Evolutionary conservation across 2,797 vertebrate genomes (phyloP).

Genomic region (Kryptolebias ocellatus): DNA sequence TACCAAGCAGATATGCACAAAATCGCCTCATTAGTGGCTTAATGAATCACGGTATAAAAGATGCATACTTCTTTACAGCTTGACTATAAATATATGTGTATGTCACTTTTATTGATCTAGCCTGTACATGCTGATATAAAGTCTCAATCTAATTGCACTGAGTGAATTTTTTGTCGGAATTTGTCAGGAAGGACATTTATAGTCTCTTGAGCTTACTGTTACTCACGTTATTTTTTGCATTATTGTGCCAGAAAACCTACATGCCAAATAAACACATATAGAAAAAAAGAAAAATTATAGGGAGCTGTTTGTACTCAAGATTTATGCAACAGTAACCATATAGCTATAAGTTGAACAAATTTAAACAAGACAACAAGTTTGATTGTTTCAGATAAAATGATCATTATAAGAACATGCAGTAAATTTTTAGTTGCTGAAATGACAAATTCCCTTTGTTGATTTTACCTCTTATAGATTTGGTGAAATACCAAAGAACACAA

Average conservation of each 20-base stretch:
- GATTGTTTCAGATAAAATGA: constrained; percentile 29
- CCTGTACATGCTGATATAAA: constrained; percentile 76
- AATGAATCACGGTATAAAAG: constrained; percentile 81
- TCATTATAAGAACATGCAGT: constrained; percentile 20
- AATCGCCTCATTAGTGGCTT: constrained; percentile 83
- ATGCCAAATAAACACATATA: not conserved
- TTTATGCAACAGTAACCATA: constrained; percentile 38
- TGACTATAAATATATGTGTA: constrained; percentile 48
- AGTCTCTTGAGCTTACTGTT: constrained; percentile 47
- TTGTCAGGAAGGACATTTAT: constrained; percentile 73
- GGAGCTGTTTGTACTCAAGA: not conserved
- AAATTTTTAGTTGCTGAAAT: constrained; percentile 21
- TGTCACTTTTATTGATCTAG: constrained; percentile 80
- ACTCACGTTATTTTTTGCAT: constrained; percentile 57
- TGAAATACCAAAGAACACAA: constrained; percentile 30
- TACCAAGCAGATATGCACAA: constrained; percentile 61
- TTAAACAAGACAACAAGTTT: too few species aligned
- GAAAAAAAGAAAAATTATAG: not conserved
- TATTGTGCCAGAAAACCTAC: constrained; percentile 10
- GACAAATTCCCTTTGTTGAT: constrained; percentile 21
- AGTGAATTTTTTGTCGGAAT: constrained; percentile 74
- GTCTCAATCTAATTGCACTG: constrained; percentile 79
- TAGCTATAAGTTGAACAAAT: constrained; percentile 1
- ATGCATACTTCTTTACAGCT: constrained; percentile 53
- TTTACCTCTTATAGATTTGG: constrained; percentile 17